Base-by-base conservation (phyloP, 2,888 invertebrate species). In the Drosophila atripex region DNA sequence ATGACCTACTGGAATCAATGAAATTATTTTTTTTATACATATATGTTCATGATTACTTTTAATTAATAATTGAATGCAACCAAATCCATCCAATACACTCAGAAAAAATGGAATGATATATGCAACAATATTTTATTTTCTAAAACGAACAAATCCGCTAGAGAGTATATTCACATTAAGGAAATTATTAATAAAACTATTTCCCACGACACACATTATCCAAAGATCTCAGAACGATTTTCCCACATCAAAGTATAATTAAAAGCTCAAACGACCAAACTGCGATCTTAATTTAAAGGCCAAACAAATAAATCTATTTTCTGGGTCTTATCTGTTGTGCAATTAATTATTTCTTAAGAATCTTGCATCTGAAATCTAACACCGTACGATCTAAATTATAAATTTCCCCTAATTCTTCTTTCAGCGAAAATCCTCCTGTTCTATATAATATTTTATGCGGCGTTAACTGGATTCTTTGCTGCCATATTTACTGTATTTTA, bases 401-500 rank as follows among this genome's bases (percentile, higher is more conserved):
- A 14, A 16, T 39, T 14, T 39, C 7, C 38, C 14, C 14, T 8
- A 18, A 12, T 2, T 18, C 5, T 77, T 25, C 91, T 93, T 94
- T 75, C 95, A 98, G 98, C 95, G 80, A 98, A 98, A 93, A 98
- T 99, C 92, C 94, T 97, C 84, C 92, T 98, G 79, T 99, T 99
- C 94, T 99, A 99, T 93, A 92, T 98, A 85, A 95, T 99, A 92
- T 99, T 99, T 94, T 99, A 99, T 93, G 94, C 96, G 77, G 95
- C 95, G 88, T 94, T 99, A 91, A 94, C 96, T 89, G 98, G 96
- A 58, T 99, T 99, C 94, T 99, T 99, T 93, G 95, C 97, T 76
- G 97, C 97, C 75, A 95, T 98, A 95, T 93, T 99, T 93, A 95
- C 97, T 82, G 95, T 98, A 89, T 99, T 99, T 93, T 97, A 97